A percentile compares a stretch with the other conserved stretches of the same genome.
These are phyloP conservation scores for Euclidia mi DNA, from an alignment of 2,888 invertebrate species.

Conservation along the genomic window DNA sequence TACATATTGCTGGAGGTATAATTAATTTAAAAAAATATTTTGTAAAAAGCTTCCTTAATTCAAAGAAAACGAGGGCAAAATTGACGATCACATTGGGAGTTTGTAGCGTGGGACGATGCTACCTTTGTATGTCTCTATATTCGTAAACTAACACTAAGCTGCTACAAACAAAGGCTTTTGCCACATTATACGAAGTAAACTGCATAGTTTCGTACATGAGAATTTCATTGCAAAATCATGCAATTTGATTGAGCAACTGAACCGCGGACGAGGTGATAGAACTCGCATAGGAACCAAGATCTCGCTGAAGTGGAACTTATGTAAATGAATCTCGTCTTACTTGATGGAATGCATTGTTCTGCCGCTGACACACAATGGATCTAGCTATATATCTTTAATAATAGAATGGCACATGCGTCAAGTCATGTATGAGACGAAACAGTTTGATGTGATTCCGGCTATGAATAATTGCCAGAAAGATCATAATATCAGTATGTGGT, in stretches of 20 bases:
- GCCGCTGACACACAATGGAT: slow-evolving; percentile 47
- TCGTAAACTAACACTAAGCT: too few relatives aligned
- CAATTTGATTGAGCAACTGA: slow-evolving; percentile 52
- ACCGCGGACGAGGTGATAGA: slow-evolving; percentile 51
- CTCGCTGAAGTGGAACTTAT: slow-evolving; percentile 64
- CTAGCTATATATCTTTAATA: slow-evolving; percentile 59
- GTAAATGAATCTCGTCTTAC: slow-evolving; percentile 73
- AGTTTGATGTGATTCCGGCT: slow-evolving; percentile 1
- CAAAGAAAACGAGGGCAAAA: slow-evolving; percentile 33
- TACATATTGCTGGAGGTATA: slow-evolving; percentile 34
- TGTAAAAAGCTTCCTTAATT: slow-evolving; percentile 44
- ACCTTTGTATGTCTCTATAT: too few relatives aligned
- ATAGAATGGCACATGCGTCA: slow-evolving; percentile 28
- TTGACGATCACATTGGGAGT: slow-evolving; percentile 34
- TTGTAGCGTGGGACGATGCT: too few relatives aligned
- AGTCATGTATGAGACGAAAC: slow-evolving; percentile 13
- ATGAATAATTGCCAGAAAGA: neutral
- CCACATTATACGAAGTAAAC: too few relatives aligned
- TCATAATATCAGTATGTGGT: neutral
- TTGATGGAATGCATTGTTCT: slow-evolving; percentile 71
- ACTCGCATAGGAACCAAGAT: slow-evolving; percentile 61
- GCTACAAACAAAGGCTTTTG: too few relatives aligned
- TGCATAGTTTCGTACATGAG: too few relatives aligned
- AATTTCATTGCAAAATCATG: slow-evolving; percentile 38
- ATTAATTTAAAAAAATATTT: slow-evolving; percentile 46